A percentile compares a stretch with the other conserved stretches of the same genome.
Conservation (phyloP, 2,888 invertebrate species). For the Orthosia incerta region DNA sequence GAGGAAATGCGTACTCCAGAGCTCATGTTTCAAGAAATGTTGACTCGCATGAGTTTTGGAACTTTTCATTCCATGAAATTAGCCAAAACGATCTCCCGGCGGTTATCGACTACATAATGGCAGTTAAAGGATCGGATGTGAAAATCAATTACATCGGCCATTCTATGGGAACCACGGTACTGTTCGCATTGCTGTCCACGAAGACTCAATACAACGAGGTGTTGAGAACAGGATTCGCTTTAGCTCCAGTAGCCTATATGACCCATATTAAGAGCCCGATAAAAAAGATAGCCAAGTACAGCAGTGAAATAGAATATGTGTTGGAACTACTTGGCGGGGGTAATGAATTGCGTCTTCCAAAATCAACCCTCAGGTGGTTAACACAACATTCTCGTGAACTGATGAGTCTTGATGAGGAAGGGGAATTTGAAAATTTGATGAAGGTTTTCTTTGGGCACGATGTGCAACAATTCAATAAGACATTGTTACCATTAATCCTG, state of each 20-base stretch:
- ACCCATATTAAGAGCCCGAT: conserved; percentile 93
- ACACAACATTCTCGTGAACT: conserved; percentile 91
- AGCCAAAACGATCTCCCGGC: conserved; percentile 96
- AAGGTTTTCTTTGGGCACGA: conserved; percentile 94
- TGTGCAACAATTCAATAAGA: conserved; percentile 92
- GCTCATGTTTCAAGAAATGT: conserved; percentile 91
- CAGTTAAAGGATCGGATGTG: conserved; percentile 81
- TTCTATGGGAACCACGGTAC: conserved; percentile 96
- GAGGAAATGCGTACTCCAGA: conserved; percentile 95
- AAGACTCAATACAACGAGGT: conserved; percentile 93
- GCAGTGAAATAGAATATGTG: conserved; percentile 91
- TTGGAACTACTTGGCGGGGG: conserved; percentile 91
- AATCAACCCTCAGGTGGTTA: conserved; percentile 91
- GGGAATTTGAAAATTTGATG: conserved; percentile 93
- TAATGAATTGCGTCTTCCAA: conserved; percentile 94
- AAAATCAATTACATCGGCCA: conserved; percentile 95
- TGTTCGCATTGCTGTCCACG: conserved; percentile 93
- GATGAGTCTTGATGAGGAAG: conserved; percentile 88
- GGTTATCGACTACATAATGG: conserved; percentile 93
- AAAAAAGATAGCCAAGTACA: conserved; percentile 92
- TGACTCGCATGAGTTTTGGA: conserved; percentile 93
- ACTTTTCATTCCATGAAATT: conserved; percentile 96
- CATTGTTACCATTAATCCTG: conserved; percentile 92
- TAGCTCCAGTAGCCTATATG: conserved; percentile 94
- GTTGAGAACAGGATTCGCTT: conserved; percentile 92